phyloP scores from a whole-genome alignment of 2,797 vertebrate genomes.

The Poecilia picta region DNA sequence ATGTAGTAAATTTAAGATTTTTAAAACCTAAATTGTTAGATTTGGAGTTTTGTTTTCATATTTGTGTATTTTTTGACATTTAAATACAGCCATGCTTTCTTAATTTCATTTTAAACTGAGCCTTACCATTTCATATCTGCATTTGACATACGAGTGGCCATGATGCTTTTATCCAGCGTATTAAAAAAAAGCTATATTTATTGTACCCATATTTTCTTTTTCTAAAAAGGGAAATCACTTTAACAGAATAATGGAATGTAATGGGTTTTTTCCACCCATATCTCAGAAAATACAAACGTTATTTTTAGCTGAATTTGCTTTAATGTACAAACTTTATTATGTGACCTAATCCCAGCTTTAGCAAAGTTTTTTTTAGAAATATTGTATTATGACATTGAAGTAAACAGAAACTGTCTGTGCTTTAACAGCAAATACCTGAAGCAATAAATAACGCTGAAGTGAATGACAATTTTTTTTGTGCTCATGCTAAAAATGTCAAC shows the following conservation, averaged over 20 bases:
- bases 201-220: neutral
- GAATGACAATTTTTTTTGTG: conserved; percentile 51
- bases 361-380: conserved; percentile 32
- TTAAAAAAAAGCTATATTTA: neutral
- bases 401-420: conserved; percentile 66
- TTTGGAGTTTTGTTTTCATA: neutral
- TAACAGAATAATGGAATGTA: neutral
- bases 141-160: neutral
- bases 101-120: conserved; percentile 8
- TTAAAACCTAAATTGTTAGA: neutral
- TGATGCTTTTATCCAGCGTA: neutral
- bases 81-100: neutral
- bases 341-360: conserved; percentile 47
- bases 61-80: neutral
- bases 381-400: conserved; percentile 53
- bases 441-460: conserved; percentile 82
- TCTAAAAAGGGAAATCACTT: neutral
- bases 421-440: conserved; percentile 80
- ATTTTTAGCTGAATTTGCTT: conserved; percentile 17
- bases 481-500: conserved; percentile 37
- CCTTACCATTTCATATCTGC: neutral
- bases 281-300: conserved; percentile 13
- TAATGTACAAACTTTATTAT: conserved; percentile 42
- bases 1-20: neutral
- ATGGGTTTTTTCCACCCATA: neutral